Evolutionary conservation across 2,113 vertebrate genomes (phyloP), one percentile per base, ranked within the genome.

Genomic region (Picathartes gymnocephalus): DNA sequence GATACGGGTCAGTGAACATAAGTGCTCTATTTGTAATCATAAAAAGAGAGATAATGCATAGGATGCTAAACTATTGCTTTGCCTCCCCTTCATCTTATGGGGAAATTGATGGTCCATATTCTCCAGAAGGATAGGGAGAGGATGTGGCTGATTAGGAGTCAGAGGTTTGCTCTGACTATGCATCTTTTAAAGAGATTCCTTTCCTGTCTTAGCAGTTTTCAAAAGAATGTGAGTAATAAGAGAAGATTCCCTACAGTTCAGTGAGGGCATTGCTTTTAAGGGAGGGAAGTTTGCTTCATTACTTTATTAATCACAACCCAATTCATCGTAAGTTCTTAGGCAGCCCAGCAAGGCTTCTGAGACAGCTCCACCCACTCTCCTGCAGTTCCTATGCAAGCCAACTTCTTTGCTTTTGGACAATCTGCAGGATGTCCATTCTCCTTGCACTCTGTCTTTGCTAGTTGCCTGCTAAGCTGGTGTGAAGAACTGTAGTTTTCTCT

Each of bases 11-110:
- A 95, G 72, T n/a, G 64, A 84, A 89, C 92, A 1, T 57, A 94
- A 93, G 91, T 92, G 86, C 80, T 93, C 88, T 83, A 81, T 91
- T 95, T 82, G 74, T 93, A 88, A 92, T 97, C 96, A 95, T 92
- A 86, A 93, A 92, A 96, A 80, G 80, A 88, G 86, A 93, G 86
- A 69, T 82, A 97, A 95, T 62, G 87, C 89, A 61, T 50, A 85
- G 48, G 86, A 85, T 95, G 89, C 93, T 97, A 82, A 81, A 76
- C 65, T 80, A 74, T 42, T 81, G 91, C 93, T 96, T 96, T 81
- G 68, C 80, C 64, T 91, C 90, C 90, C 90, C 71, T 92, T 90
- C 81, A 92, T 91, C 95, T 81, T 81, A 45, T 6, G 28, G 37
- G 71, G 83, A 92, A 97, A 95, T 69, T 92, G 97, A 92, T 95